Base-by-base conservation (phyloP, 2,113 vertebrate species). In the Halcyon malimbica region DNA sequence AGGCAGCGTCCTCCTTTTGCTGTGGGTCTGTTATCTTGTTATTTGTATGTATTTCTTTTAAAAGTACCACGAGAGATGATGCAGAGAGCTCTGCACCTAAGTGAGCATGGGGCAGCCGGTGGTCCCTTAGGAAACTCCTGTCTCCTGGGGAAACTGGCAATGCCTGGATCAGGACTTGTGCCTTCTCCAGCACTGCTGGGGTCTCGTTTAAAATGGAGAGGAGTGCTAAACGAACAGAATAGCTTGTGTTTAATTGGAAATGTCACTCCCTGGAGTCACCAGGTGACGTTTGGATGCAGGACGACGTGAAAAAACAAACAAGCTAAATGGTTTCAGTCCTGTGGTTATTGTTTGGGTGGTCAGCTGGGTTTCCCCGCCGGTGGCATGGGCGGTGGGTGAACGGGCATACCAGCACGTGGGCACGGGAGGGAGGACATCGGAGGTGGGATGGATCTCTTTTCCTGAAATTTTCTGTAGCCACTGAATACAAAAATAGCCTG, bases 171-270 rank as follows among this genome's bases (percentile, higher is more conserved):
- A 25, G 67, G 33, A 50, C 39, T 51, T 57, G 75, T 37, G 90
- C 82, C 93, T 93, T 88, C 51, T 70, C 75, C 70, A 91, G 81
- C 82, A 37, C n/a, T 2, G 7, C 93, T 77, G 75, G 67, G 41
- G 7, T 60, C 86, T 57, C 1, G 0, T 41, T 64, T 28, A 8
- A 71, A 35, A 11, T 2, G 17, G 68, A 64, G 76, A 65, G 63
- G 31, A 86, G 41, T 0, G 1, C 39, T 53, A 20, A 73, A n/a
- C 0, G 3, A 62, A 46, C 68, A 70, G 39, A 51, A 19, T 2
- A 24, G 33, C 2, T 48, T 25, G 35, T 29, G 41, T 28, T 88
- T 25, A 26, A 42, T 10, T 35, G 44, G 57, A 82, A 54, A 28
- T 16, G 15, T 73, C 4, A 3, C 83, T 46, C 16, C 16, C n/a